Percentiles rank a stretch among this genome's conserved stretches.
Conservation (phyloP, 2,888 invertebrate genomes). For the Eristalis intricaria region DNA sequence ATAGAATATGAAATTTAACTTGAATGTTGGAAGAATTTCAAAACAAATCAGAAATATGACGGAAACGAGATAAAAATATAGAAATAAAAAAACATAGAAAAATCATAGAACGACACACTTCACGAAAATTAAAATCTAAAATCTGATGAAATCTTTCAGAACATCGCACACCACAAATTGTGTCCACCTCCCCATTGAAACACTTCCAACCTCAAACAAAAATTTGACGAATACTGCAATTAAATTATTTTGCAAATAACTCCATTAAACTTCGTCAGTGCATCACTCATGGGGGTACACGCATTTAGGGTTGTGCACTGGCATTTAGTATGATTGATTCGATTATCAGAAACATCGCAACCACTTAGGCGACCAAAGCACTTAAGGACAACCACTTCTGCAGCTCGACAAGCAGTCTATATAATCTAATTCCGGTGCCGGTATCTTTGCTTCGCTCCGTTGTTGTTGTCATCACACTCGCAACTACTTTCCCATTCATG, state of each 20-base stretch:
- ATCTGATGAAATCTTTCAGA: not conserved
- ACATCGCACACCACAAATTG: not conserved
- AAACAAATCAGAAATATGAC: too few species aligned
- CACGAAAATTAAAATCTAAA: too few species aligned
- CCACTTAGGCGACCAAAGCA: conserved; percentile 58
- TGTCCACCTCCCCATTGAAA: not conserved
- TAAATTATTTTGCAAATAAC: conserved; percentile 2
- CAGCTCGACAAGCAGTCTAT: conserved; percentile 10
- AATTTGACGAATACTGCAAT: not conserved
- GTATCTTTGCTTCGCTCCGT: not conserved
- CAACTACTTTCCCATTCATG: conserved; percentile 16
- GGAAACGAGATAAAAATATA: too few species aligned
- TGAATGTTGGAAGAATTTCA: too few species aligned
- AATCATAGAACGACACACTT: too few species aligned
- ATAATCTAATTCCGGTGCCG: conserved; percentile 48
- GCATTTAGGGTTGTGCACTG: conserved; percentile 47
- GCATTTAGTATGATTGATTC: conserved; percentile 53
- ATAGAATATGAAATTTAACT: too few species aligned
- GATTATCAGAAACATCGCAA: conserved; percentile 51
- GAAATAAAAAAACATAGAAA: too few species aligned
- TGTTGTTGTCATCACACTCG: not conserved
- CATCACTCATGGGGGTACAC: conserved; percentile 24
- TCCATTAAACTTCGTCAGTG: not conserved
- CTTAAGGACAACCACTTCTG: conserved; percentile 59
- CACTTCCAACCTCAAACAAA: not conserved